phyloP scores from a whole-genome alignment of 2,888 invertebrate genomes.

The Calephelis perditalis region DNA sequence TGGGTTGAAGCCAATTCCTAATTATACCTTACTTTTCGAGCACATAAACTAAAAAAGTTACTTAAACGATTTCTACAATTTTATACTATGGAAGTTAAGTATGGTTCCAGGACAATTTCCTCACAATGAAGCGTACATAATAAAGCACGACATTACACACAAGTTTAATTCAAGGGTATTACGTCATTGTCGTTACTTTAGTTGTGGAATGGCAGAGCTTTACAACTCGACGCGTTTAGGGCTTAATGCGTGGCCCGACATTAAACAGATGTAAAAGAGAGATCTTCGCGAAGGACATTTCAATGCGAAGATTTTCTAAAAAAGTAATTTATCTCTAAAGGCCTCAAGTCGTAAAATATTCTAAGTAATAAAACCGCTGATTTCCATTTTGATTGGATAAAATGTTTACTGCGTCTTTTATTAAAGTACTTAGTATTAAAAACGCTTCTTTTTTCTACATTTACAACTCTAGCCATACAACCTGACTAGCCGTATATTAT shows the following conservation, averaged over 20 bases:
- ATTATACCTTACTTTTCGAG: too few relatives aligned
- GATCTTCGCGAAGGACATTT: slow-evolving; percentile 10
- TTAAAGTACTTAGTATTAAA: too few relatives aligned
- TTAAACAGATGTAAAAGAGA: slow-evolving; percentile 29
- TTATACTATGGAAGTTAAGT: too few relatives aligned
- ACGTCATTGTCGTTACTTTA: slow-evolving; percentile 14
- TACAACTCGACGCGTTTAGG: slow-evolving; percentile 22
- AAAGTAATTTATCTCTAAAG: slow-evolving; percentile 13
- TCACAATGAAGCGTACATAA: slow-evolving; percentile 12
- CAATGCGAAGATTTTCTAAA: slow-evolving; percentile 13
- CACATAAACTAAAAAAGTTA: too few relatives aligned
- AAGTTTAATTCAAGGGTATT: slow-evolving; percentile 8
- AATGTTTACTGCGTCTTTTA: background rate
- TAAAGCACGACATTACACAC: slow-evolving; percentile 26
- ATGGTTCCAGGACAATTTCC: slow-evolving; percentile 1
- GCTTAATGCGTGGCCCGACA: slow-evolving; percentile 35
- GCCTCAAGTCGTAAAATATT: slow-evolving; percentile 1
- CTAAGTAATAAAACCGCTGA: slow-evolving; percentile 1
- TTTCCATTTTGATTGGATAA: slow-evolving; percentile 5
- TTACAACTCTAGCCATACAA: too few relatives aligned
- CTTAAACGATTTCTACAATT: too few relatives aligned
- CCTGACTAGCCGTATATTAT: too few relatives aligned
- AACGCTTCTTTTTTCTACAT: too few relatives aligned
- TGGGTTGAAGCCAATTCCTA: too few relatives aligned
- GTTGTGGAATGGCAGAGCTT: slow-evolving; percentile 30